Conservation (phyloP, 2,797 vertebrate species). For the Sebastes goodei region DNA sequence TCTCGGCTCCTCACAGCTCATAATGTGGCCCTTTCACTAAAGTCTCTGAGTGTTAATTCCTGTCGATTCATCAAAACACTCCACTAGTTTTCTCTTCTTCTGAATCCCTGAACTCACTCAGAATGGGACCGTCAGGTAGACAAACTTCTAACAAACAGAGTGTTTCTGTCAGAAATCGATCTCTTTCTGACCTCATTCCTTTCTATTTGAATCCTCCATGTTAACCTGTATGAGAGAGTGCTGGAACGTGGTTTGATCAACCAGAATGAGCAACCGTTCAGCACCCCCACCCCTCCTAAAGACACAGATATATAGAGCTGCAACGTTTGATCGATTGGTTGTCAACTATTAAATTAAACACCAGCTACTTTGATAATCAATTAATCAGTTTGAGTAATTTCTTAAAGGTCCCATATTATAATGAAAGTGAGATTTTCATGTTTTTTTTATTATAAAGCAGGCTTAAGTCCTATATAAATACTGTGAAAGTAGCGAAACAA, state of each 20-base stretch:
- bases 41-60: not conserved
- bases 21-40: conserved; percentile 56
- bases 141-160: not conserved
- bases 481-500: no score
- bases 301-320: no score
- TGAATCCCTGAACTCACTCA: not conserved
- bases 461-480: no score
- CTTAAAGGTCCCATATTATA: no score
- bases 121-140: not conserved
- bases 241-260: not conserved
- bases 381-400: no score
- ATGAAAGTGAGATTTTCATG: no score
- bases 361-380: no score
- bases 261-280: not conserved
- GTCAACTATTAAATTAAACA: not conserved
- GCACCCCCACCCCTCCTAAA: no score
- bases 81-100: not conserved
- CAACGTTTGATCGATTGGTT: not conserved
- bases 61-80: not conserved
- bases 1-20: conserved; percentile 31
- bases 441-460: no score
- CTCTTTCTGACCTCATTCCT: not conserved
- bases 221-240: not conserved
- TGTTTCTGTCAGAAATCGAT: not conserved
- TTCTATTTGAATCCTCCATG: not conserved